Percentiles rank a stretch among this genome's conserved stretches.
phyloP scores from a whole-genome alignment of 2,113 vertebrate species.

The Furnarius figulus region DNA sequence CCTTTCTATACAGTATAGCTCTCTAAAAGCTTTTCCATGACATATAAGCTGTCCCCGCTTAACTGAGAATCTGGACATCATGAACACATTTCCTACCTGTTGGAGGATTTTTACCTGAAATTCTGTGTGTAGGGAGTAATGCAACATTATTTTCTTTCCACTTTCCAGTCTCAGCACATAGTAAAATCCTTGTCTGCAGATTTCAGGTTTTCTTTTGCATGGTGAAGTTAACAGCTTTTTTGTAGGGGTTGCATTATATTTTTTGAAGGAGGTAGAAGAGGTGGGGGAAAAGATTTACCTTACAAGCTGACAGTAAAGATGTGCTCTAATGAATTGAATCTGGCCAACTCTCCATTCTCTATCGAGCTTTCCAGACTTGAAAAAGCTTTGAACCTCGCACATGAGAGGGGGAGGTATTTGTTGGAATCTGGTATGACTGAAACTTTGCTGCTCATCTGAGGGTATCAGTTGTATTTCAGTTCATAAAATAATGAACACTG shows the following conservation, averaged over 20 bases:
- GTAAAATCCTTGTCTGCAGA: slow-evolving; percentile 42
- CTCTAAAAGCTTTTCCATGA: neutral
- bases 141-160: slow-evolving; percentile 5
- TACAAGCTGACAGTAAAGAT: slow-evolving; percentile 48
- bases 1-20: neutral
- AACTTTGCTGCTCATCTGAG: slow-evolving; percentile 71
- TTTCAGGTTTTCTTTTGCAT: slow-evolving; percentile 9
- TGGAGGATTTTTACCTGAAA: neutral
- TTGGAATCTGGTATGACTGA: slow-evolving; percentile 74
- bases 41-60: neutral
- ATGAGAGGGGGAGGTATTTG: slow-evolving; percentile 80
- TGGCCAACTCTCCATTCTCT: slow-evolving; percentile 63
- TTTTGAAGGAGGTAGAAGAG: slow-evolving; percentile 31
- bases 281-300: slow-evolving; percentile 22
- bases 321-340: slow-evolving; percentile 62
- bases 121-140: neutral
- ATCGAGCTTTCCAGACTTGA: slow-evolving; percentile 77
- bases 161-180: slow-evolving; percentile 2
- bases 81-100: slow-evolving; percentile 18
- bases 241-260: neutral
- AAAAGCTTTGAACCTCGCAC: slow-evolving; percentile 76
- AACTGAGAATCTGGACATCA: neutral
- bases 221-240: slow-evolving; percentile 62
- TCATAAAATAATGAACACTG: slow-evolving; percentile 77
- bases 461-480: slow-evolving; percentile 60